phyloP scores from a whole-genome alignment of 92 coral and sea anemone species.

The Zoanthus sansibaricus region DNA sequence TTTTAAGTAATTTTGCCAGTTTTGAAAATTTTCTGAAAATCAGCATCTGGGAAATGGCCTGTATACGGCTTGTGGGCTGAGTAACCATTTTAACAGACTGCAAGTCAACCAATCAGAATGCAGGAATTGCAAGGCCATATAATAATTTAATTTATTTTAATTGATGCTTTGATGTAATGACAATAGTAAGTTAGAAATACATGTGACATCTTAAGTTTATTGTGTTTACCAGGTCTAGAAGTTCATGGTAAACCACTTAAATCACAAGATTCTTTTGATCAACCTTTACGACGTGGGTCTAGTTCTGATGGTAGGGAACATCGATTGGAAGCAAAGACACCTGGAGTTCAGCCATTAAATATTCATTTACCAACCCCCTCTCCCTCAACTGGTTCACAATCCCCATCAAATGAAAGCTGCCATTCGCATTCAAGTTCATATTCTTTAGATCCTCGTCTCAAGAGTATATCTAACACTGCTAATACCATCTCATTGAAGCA shows the following conservation, averaged over 20 bases:
- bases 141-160: too few relatives aligned
- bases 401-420: conserved; percentile 76
- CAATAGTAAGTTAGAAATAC: too few relatives aligned
- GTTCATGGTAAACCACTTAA: conserved; percentile 41
- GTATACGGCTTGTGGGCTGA: too few relatives aligned
- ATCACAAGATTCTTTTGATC: conserved; percentile 21
- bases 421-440: conserved; percentile 49
- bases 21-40: too few relatives aligned
- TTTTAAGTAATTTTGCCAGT: too few relatives aligned
- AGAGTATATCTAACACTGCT: conserved; percentile 51
- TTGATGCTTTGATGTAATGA: too few relatives aligned
- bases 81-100: too few relatives aligned
- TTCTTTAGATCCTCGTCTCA: conserved; percentile 70
- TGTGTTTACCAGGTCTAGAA: conserved; percentile 50
- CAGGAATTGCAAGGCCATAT: too few relatives aligned
- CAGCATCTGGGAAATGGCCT: too few relatives aligned
- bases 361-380: conserved; percentile 91
- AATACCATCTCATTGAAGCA: conserved; percentile 17
- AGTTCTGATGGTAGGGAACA: conserved; percentile 43
- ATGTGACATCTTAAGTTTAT: not conserved
- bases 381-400: conserved; percentile 82
- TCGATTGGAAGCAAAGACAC: conserved; percentile 9
- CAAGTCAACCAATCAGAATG: too few relatives aligned
- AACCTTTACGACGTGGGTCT: conserved; percentile 44
- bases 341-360: conserved; percentile 24